These are phyloP conservation scores for Furnarius figulus DNA, from an alignment of 2,113 vertebrate species.

Conservation along the genomic window DNA sequence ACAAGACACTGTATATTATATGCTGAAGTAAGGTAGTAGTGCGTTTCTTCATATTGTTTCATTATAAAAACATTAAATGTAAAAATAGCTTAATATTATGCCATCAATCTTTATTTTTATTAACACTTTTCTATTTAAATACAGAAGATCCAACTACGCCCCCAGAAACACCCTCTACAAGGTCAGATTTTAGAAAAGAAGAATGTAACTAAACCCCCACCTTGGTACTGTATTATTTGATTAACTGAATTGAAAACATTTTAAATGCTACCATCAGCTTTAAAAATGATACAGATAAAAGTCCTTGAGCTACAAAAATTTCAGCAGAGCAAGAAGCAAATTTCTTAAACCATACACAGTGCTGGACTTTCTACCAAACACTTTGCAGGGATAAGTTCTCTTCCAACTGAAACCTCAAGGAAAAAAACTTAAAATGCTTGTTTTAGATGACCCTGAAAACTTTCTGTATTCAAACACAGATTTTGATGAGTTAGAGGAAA, in stretches of 20 bases:
- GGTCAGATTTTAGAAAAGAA: not conserved
- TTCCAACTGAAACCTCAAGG: not conserved
- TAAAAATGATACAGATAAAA: not conserved
- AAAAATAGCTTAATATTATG: not conserved
- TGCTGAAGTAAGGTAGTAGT: not conserved
- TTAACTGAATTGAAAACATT: not conserved
- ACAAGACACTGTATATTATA: not conserved
- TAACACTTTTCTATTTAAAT: not conserved
- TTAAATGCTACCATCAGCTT: not conserved
- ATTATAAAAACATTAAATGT: not conserved
- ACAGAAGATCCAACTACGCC: not conserved
- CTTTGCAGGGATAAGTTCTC: not conserved
- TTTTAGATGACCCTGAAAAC: not conserved
- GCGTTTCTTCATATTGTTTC: not conserved
- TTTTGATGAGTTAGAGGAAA: not conserved
- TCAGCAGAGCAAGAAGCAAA: not conserved
- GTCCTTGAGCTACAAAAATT: not conserved
- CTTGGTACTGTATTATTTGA: not conserved
- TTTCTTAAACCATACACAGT: not conserved
- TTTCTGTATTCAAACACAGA: not conserved
- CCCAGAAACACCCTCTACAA: not conserved
- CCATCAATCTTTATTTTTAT: not conserved
- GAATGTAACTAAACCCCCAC: not conserved
- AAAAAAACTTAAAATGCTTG: not conserved
- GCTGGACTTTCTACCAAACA: not conserved